These are phyloP conservation scores for Nematolebias whitei DNA, from an alignment of 2,113 vertebrate genomes.

Conservation along the genomic window DNA sequence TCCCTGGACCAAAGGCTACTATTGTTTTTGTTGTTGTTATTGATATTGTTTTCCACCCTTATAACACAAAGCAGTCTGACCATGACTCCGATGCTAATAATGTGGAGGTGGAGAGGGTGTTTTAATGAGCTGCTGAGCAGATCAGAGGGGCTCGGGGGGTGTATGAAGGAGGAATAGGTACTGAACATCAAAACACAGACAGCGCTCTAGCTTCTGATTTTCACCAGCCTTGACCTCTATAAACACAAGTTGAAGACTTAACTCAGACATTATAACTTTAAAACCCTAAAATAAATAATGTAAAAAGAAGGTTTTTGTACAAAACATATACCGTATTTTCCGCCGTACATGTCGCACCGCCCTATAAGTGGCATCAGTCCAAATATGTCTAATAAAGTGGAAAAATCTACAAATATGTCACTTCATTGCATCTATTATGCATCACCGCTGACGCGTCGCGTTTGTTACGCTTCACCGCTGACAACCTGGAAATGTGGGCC, in stretches of 20 bases:
- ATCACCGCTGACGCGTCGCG: too few species aligned
- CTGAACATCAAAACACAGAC: slow-evolving; percentile 73
- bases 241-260: slow-evolving; percentile 24
- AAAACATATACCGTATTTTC: background rate
- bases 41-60: slow-evolving; percentile 81
- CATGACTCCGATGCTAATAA: slow-evolving; percentile 84
- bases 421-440: too few species aligned
- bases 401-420: too few species aligned
- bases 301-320: background rate
- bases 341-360: too few species aligned
- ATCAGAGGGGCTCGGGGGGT: slow-evolving; percentile 70
- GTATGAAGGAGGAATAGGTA: slow-evolving; percentile 61
- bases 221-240: slow-evolving; percentile 67
- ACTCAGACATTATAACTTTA: slow-evolving; percentile 34
- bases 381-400: too few species aligned
- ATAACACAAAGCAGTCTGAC: slow-evolving; percentile 83
- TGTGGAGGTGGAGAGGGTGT: slow-evolving; percentile 81
- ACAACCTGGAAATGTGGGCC: too few species aligned
- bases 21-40: slow-evolving; percentile 84
- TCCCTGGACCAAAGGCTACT: slow-evolving; percentile 80
- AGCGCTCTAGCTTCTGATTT: slow-evolving; percentile 47
- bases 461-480: too few species aligned
- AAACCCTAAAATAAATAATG: slow-evolving; percentile 20
- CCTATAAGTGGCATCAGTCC: too few species aligned
- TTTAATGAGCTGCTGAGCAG: slow-evolving; percentile 79